These are phyloP conservation scores for Ammospiza caudacuta DNA, from an alignment of 2,113 vertebrate species.

Conservation along the genomic window DNA sequence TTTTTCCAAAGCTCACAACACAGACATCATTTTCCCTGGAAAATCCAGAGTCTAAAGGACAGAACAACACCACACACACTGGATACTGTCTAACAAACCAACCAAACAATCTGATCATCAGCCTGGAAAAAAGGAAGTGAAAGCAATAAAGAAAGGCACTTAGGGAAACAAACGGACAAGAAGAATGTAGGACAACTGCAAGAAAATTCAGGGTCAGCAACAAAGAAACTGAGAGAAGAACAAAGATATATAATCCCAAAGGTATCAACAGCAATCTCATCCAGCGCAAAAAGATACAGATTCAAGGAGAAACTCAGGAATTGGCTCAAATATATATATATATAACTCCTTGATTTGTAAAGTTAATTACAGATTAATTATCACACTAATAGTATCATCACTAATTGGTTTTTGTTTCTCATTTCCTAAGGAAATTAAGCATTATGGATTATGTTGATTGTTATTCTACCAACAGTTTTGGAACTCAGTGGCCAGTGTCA, in stretches of 20 bases:
- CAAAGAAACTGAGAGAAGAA: background rate
- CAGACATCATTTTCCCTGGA: background rate
- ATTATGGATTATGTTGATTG: background rate
- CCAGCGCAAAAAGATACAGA: background rate
- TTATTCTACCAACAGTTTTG: background rate
- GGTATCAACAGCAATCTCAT: background rate
- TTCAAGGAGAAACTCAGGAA: background rate
- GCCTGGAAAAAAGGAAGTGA: background rate
- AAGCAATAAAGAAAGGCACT: background rate
- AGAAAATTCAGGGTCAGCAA: background rate
- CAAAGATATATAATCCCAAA: background rate
- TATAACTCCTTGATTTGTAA: background rate
- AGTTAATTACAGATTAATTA: constrained; percentile 25
- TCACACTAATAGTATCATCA: background rate
- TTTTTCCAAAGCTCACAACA: background rate
- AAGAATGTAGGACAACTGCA: background rate
- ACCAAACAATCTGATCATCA: background rate
- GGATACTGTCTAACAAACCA: background rate
- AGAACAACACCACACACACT: background rate
- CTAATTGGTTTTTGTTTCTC: background rate
- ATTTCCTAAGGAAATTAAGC: background rate
- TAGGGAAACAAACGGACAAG: background rate
- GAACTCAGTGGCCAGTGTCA: background rate
- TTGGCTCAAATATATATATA: background rate
- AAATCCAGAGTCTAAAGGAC: background rate